A percentile compares a stretch with the other conserved stretches of the same genome.
phyloP scores from a whole-genome alignment of 2,797 vertebrate genomes.

The Sebastes steindachneri region DNA sequence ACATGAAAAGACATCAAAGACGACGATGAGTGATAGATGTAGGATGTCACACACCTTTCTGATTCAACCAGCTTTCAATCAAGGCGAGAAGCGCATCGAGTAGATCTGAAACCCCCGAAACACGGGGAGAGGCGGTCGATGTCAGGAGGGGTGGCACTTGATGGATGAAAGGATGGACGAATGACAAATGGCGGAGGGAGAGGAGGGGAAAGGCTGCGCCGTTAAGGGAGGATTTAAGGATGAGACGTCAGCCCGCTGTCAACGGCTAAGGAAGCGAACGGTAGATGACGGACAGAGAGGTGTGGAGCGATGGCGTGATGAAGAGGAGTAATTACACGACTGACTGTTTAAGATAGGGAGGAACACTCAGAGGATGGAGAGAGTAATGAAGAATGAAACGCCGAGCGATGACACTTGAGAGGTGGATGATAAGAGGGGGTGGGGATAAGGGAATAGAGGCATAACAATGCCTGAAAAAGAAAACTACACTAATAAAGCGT shows the following conservation, averaged over 20 bases:
- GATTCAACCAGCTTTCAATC: slow-evolving; percentile 48
- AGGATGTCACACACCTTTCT: slow-evolving; percentile 10
- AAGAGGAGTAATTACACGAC: slow-evolving; percentile 64
- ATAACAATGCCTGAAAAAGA: slow-evolving; percentile 52
- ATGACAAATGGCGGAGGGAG: slow-evolving; percentile 28
- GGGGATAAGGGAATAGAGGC: slow-evolving; percentile 41
- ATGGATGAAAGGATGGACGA: slow-evolving; percentile 37
- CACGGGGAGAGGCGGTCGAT: slow-evolving; percentile 10
- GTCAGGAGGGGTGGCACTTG: slow-evolving; percentile 31
- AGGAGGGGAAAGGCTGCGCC: neutral
- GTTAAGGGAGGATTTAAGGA: slow-evolving; percentile 28
- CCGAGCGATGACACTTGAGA: slow-evolving; percentile 61
- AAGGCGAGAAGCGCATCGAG: neutral
- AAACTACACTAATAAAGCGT: slow-evolving; percentile 44
- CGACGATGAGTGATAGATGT: slow-evolving; percentile 26
- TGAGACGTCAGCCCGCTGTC: slow-evolving; percentile 38
- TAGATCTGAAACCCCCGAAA: slow-evolving; percentile 42
- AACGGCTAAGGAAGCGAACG: slow-evolving; percentile 2
- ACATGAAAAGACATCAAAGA: slow-evolving; percentile 14
- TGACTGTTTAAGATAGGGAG: slow-evolving; percentile 58
- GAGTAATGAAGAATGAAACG: slow-evolving; percentile 67
- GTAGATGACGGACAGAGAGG: slow-evolving; percentile 48
- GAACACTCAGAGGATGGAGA: slow-evolving; percentile 38
- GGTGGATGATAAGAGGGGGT: slow-evolving; percentile 56
- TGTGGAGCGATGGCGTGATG: slow-evolving; percentile 40